These are phyloP conservation scores for Ryuthela nishihirai DNA, from an alignment of 2,888 invertebrate genomes.

Conservation along the genomic window DNA sequence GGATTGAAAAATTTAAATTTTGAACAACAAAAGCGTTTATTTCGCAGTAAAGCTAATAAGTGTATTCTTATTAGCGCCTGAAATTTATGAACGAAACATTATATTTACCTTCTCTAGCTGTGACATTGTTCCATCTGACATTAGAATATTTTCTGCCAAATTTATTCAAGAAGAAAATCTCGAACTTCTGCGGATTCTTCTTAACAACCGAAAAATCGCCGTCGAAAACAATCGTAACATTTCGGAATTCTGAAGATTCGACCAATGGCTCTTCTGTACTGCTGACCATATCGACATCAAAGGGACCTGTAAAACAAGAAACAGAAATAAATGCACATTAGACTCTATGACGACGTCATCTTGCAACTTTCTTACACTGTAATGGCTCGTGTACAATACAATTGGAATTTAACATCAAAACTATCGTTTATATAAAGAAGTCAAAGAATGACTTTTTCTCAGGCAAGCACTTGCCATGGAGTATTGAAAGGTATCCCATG, in stretches of 20 bases:
- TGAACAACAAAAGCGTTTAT: too few relatives aligned
- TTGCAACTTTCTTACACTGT: too few relatives aligned
- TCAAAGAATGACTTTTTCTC: too few relatives aligned
- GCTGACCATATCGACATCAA: slow-evolving; percentile 21
- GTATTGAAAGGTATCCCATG: too few relatives aligned
- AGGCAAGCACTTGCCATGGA: too few relatives aligned
- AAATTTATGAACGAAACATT: not conserved
- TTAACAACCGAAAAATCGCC: slow-evolving; percentile 7
- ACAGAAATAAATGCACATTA: not conserved
- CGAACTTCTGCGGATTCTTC: slow-evolving; percentile 8
- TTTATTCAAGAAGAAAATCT: slow-evolving; percentile 24
- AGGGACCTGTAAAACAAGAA: slow-evolving; percentile 10
- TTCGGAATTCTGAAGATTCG: slow-evolving; percentile 15
- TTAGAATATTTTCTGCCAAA: slow-evolving; percentile 12
- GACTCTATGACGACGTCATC: too few relatives aligned
- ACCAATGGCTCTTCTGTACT: slow-evolving; percentile 16
- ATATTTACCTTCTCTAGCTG: slow-evolving; percentile 14
- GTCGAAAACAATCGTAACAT: slow-evolving; percentile 12
- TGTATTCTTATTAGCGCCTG: not conserved
- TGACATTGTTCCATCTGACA: slow-evolving; percentile 27
- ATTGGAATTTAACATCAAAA: too few relatives aligned
- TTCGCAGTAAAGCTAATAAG: not conserved
- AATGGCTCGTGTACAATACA: too few relatives aligned
- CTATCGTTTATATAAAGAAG: too few relatives aligned
- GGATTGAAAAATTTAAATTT: too few relatives aligned